Evolutionary conservation across 2,797 vertebrate genomes (phyloP).

Genomic region (Coendou prehensilis): DNA sequence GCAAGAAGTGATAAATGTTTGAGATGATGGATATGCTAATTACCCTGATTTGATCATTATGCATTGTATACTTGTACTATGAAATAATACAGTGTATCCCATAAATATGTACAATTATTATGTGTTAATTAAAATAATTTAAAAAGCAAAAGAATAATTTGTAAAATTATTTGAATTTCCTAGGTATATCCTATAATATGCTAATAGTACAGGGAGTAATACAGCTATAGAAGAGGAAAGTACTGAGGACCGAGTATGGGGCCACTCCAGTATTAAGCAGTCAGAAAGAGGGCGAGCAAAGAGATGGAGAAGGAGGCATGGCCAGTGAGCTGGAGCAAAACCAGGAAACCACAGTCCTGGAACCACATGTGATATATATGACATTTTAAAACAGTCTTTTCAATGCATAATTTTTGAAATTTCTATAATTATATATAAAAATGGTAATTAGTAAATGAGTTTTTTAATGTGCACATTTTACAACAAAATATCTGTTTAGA

Average conservation of each 20-base stretch:
- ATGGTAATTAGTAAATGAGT: neutral
- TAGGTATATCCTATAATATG: neutral
- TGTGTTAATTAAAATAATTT: slow-evolving; percentile 37
- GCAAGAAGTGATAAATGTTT: slow-evolving; percentile 52
- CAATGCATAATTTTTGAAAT: neutral
- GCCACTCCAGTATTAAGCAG: neutral
- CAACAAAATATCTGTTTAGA: neutral
- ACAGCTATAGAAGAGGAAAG: neutral
- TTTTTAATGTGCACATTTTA: slow-evolving; percentile 9
- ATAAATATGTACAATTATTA: slow-evolving; percentile 41
- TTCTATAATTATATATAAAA: neutral
- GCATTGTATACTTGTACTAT: neutral
- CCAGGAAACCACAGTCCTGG: neutral
- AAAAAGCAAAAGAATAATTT: slow-evolving; percentile 43
- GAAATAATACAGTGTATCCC: neutral
- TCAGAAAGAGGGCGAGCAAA: neutral
- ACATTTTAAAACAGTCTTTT: neutral
- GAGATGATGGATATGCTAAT: slow-evolving; percentile 21
- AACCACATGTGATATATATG: neutral
- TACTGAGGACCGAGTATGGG: neutral
- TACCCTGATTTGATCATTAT: slow-evolving; percentile 23
- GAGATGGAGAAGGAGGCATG: too few relatives aligned
- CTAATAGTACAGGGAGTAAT: neutral
- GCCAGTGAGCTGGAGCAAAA: neutral
- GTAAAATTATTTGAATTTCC: neutral